Percentiles rank a stretch among this genome's conserved stretches.
phyloP scores from a whole-genome alignment of 30 jellyfish, hydroid and myxozoan species.

The Cassiopea xamachana region DNA sequence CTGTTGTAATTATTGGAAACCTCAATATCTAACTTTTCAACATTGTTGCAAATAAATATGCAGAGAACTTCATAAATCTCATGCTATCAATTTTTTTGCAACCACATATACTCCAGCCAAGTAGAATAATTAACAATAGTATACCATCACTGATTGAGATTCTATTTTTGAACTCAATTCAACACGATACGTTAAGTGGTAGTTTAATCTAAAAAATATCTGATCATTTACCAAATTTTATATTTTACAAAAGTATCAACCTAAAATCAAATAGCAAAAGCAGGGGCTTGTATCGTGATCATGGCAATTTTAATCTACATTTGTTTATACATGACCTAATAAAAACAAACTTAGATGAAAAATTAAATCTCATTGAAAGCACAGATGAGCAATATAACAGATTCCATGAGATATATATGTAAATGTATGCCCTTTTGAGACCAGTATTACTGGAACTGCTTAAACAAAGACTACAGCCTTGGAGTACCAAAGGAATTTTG shows the following conservation, averaged over 20 bases:
- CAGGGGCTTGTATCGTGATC: constrained; percentile 48
- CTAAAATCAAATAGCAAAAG: neutral
- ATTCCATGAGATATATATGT: no score
- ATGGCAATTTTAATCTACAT: constrained; percentile 6
- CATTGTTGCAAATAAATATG: constrained; percentile 12
- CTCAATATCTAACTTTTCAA: constrained; percentile 26
- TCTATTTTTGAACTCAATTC: constrained; percentile 28
- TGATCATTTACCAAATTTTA: constrained; percentile 52
- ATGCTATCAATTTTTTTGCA: neutral
- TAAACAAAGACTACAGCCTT: no score
- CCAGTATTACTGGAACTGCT: no score
- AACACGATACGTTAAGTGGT: constrained; percentile 38
- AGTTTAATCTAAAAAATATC: constrained; percentile 25
- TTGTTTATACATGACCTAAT: constrained; percentile 6
- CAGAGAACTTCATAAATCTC: constrained; percentile 25
- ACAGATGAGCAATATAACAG: no score
- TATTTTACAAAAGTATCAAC: constrained; percentile 12
- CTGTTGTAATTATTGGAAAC: constrained; percentile 39
- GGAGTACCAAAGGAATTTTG: no score
- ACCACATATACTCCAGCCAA: constrained; percentile 42
- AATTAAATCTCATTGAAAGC: no score
- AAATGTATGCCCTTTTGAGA: no score
- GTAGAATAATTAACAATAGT: neutral
- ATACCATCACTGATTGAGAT: constrained; percentile 45
- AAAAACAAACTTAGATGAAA: constrained; percentile 1